Conservation (phyloP, 2,888 invertebrate genomes). For the Choristoneura rosaceana region DNA sequence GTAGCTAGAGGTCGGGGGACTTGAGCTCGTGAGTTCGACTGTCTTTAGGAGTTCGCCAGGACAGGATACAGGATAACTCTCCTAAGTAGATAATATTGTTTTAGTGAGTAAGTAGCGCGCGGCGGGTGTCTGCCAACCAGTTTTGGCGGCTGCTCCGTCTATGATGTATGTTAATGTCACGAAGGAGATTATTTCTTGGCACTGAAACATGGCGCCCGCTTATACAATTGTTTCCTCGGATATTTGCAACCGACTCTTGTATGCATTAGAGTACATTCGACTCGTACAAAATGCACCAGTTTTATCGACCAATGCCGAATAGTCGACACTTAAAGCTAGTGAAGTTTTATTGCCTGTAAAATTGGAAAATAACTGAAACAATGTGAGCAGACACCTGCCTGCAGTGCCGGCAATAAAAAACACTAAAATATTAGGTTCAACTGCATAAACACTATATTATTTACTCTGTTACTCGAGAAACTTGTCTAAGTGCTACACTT, state of each 20-base stretch:
- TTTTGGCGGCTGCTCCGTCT: conserved; percentile 76
- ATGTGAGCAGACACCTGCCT: conserved; percentile 21
- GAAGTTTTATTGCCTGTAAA: conserved; percentile 42
- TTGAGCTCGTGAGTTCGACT: conserved; percentile 41
- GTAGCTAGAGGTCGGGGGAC: not conserved
- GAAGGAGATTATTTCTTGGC: conserved; percentile 83
- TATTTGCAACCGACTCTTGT: conserved; percentile 63
- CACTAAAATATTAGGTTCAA: conserved; percentile 28
- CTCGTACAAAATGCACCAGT: conserved; percentile 46
- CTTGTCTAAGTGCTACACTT: conserved; percentile 62
- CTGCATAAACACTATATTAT: conserved; percentile 32
- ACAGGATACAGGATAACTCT: conserved; percentile 60
- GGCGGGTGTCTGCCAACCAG: conserved; percentile 67
- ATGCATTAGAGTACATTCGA: conserved; percentile 48
- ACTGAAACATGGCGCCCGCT: conserved; percentile 67
- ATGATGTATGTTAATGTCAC: conserved; percentile 83
- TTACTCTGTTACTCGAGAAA: conserved; percentile 36
- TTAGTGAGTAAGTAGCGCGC: conserved; percentile 73
- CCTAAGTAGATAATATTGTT: conserved; percentile 78
- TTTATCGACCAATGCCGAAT: conserved; percentile 49
- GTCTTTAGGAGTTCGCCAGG: conserved; percentile 51
- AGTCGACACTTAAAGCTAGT: conserved; percentile 41
- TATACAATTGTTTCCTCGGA: conserved; percentile 72
- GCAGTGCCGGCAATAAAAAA: conserved; percentile 3
- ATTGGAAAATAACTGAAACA: conserved; percentile 43